phyloP scores from a whole-genome alignment of 53 echinoderm and acorn worm genomes.

The Astropecten irregularis region DNA sequence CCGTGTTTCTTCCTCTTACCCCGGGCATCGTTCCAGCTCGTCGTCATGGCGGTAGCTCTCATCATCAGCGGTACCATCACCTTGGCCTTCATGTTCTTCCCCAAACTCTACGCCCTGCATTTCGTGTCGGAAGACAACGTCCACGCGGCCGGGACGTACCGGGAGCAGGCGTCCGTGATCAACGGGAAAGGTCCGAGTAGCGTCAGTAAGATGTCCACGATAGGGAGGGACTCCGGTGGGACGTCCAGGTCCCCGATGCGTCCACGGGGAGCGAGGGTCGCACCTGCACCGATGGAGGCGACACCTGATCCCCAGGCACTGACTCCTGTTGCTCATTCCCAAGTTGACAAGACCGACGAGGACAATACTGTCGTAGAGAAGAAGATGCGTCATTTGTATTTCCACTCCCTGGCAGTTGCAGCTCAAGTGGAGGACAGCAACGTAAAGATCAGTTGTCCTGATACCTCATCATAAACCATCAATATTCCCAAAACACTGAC shows the following conservation, averaged over 20 bases:
- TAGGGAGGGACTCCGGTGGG: neutral
- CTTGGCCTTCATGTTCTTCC: slow-evolving; percentile 60
- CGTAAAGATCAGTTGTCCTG: neutral
- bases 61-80: slow-evolving; percentile 69
- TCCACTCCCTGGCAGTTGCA: neutral
- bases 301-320: neutral
- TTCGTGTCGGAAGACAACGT: slow-evolving; percentile 62
- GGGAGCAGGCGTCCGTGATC: neutral
- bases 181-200: neutral
- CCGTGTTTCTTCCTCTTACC: slow-evolving; percentile 60
- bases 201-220: neutral
- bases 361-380: too few species aligned
- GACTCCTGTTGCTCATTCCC: too few species aligned
- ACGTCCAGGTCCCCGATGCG: neutral
- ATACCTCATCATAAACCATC: neutral
- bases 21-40: slow-evolving; percentile 20
- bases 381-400: too few species aligned
- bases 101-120: slow-evolving; percentile 69
- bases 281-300: neutral
- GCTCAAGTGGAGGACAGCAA: neutral
- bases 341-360: too few species aligned
- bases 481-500: too few species aligned
- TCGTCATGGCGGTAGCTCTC: slow-evolving; percentile 62
- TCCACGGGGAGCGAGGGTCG: neutral
- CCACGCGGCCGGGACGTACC: slow-evolving; percentile 34